These are phyloP conservation scores for Lamprologus lemairii DNA, from an alignment of 2,113 vertebrate species.

Conservation along the genomic window DNA sequence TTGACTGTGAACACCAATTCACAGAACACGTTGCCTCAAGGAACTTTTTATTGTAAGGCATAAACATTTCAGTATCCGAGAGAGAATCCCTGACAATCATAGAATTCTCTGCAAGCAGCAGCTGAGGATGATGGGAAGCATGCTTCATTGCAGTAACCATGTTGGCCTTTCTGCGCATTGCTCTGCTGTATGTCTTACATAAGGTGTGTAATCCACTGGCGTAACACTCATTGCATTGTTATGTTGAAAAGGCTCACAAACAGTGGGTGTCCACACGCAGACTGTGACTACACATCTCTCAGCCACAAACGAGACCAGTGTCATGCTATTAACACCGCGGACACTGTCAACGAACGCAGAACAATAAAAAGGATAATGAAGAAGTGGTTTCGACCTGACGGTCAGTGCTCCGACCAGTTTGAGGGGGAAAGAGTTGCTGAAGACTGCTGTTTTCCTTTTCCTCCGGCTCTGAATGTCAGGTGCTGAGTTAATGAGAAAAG, in stretches of 20 bases:
- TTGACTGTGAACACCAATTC: not conserved
- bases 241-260: not conserved
- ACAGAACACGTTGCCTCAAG: not conserved
- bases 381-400: not conserved
- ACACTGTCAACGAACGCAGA: not conserved
- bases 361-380: not conserved
- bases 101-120: not conserved
- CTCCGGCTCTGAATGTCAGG: conserved; percentile 16
- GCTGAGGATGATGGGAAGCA: not conserved
- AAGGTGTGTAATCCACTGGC: not conserved
- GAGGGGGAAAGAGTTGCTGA: not conserved
- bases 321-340: not conserved
- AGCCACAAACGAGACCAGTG: not conserved
- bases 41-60: not conserved
- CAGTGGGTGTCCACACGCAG: not conserved
- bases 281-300: not conserved
- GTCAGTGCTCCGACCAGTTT: not conserved
- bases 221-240: not conserved
- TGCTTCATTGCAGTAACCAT: not conserved
- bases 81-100: not conserved
- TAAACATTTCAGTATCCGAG: not conserved
- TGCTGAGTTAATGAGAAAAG: conserved; percentile 34
- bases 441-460: not conserved
- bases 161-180: not conserved
- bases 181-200: not conserved